Percentiles rank a stretch among this genome's conserved stretches.
phyloP scores from a whole-genome alignment of 2,888 invertebrate genomes.

The Chydorus sphaericus region DNA sequence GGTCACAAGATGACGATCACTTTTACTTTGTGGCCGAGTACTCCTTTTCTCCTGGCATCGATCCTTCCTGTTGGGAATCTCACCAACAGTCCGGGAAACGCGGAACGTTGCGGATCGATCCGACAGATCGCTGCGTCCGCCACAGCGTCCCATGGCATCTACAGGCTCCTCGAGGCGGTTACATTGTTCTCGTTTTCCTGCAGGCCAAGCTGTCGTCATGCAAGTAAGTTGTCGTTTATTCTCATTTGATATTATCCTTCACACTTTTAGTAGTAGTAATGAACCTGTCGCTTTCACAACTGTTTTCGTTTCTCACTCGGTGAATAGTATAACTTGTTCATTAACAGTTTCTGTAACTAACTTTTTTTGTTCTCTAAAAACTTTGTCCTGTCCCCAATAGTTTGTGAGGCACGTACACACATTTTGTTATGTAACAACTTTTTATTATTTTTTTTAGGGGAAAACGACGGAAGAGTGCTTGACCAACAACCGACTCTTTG shows the following conservation, averaged over 20 bases:
- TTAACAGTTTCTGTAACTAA: no score
- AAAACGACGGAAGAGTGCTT: not conserved
- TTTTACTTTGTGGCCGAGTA: constrained; percentile 8
- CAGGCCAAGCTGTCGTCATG: not conserved
- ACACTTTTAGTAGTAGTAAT: no score
- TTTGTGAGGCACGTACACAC: no score
- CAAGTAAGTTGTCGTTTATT: no score
- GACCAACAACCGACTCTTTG: constrained; percentile 4
- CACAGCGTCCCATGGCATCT: constrained; percentile 3
- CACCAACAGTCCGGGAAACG: not conserved
- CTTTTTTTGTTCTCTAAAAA: no score
- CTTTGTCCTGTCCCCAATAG: no score
- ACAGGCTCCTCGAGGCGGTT: not conserved
- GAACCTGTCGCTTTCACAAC: no score
- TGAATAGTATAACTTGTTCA: no score
- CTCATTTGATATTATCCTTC: no score
- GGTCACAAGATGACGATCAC: constrained; percentile 5
- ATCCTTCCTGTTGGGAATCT: not conserved
- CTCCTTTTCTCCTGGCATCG: not conserved
- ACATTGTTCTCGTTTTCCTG: not conserved
- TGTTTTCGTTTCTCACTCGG: no score
- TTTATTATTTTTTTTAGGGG: no score
- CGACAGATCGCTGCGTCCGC: not conserved
- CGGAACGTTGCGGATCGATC: not conserved
- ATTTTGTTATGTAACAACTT: no score